These are phyloP conservation scores for Ametastegia equiseti DNA, from an alignment of 2,888 invertebrate species.

Conservation along the genomic window DNA sequence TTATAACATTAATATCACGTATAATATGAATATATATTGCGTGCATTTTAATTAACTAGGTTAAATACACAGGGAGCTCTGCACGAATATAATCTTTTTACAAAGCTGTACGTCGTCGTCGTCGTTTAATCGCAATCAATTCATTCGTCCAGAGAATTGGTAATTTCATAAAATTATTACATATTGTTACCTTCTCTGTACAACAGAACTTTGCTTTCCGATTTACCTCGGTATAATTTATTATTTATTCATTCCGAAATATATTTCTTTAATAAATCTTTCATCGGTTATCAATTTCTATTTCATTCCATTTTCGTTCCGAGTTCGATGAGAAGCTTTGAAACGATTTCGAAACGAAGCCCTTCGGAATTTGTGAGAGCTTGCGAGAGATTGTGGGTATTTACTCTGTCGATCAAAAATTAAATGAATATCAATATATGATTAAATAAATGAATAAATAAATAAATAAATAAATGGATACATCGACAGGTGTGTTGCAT, in stretches of 20 bases:
- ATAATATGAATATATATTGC: no score
- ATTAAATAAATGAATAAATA: no score
- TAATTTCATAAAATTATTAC: neutral
- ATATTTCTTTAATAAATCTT: neutral
- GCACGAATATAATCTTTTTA: slow-evolving; percentile 17
- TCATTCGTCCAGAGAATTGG: slow-evolving; percentile 43
- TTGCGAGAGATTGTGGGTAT: no score
- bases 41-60: slow-evolving; percentile 51
- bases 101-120: neutral
- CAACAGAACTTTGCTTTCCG: slow-evolving; percentile 34
- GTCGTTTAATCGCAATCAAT: neutral
- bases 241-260: neutral
- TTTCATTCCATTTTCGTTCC: neutral
- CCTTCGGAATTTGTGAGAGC: neutral
- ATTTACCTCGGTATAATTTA: no score
- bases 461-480: neutral
- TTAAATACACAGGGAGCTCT: slow-evolving; percentile 22
- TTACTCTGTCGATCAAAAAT: no score
- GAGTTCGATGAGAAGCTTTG: neutral
- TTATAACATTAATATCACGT: slow-evolving; percentile 8
- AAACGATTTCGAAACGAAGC: neutral
- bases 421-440: no score
- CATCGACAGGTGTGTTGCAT: neutral
- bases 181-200: neutral
- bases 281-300: neutral